Evolutionary conservation across 64 coral and sea anemone genomes (phyloP).

Genomic region (Porites lutea): DNA sequence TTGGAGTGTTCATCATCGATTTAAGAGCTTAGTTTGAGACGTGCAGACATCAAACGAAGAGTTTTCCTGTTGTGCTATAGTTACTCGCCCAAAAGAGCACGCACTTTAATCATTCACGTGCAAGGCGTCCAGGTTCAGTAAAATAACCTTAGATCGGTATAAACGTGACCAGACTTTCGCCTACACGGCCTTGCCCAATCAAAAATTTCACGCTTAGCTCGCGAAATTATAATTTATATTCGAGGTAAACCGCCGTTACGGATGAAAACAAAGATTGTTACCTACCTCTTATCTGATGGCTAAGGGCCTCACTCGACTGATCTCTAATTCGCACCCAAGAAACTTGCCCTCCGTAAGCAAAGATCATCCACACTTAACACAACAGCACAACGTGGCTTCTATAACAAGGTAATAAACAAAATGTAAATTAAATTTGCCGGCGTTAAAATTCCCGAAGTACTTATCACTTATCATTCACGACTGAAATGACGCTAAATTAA

Average conservation of each 20-base stretch:
- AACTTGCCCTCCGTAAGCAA: background rate
- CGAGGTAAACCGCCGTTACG: background rate
- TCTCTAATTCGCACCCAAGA: background rate
- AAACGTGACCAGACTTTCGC: no score
- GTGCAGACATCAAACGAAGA: background rate
- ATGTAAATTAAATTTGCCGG: constrained; percentile 27
- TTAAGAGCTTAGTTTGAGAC: background rate
- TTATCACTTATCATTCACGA: constrained; percentile 1
- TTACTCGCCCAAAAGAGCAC: background rate
- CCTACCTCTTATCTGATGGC: background rate
- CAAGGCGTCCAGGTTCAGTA: background rate
- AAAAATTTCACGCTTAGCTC: background rate
- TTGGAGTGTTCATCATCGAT: background rate
- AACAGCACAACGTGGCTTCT: background rate
- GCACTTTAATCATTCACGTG: background rate
- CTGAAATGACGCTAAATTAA: constrained; percentile 9
- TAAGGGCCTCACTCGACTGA: background rate
- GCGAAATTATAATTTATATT: background rate
- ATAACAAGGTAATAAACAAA: background rate
- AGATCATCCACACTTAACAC: background rate
- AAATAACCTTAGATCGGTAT: no score
- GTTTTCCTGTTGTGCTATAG: background rate
- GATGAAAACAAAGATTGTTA: constrained; percentile 6
- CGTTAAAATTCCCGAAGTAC: background rate
- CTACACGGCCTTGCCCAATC: no score